Percentiles rank a stretch among this genome's conserved stretches.
Conservation (phyloP, 2,113 vertebrate species). For the Jacana jacana region DNA sequence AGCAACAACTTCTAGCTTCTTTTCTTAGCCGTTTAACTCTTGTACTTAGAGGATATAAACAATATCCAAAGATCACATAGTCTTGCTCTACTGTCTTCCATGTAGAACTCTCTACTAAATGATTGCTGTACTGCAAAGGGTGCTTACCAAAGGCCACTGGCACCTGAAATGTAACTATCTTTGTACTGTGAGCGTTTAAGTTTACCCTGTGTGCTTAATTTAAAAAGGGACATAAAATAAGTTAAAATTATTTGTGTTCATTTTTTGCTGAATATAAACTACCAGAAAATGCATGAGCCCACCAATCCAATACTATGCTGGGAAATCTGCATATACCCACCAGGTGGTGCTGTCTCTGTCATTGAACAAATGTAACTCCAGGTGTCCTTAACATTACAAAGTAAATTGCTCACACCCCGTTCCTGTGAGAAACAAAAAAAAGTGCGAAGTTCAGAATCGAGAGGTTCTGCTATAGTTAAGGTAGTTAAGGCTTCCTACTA, state of each 20-base stretch:
- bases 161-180: neutral
- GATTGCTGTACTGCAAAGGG: rapidly evolving
- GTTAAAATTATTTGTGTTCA: neutral
- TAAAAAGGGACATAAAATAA: neutral
- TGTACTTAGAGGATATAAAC: neutral
- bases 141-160: neutral
- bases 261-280: neutral
- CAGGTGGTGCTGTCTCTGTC: neutral
- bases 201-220: neutral
- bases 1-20: neutral
- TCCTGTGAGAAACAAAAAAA: neutral
- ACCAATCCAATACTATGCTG: neutral
- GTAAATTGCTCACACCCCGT: neutral
- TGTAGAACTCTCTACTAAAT: neutral
- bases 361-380: neutral
- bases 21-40: neutral
- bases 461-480: neutral
- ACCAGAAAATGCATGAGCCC: neutral
- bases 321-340: neutral
- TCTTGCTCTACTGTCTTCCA: neutral
- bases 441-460: neutral
- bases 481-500: neutral
- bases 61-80: neutral
- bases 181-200: neutral
- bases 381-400: neutral